Evolutionary conservation across 1,140 invertebrate species (phyloP).

Genomic region (Coptotermes formosanus): DNA sequence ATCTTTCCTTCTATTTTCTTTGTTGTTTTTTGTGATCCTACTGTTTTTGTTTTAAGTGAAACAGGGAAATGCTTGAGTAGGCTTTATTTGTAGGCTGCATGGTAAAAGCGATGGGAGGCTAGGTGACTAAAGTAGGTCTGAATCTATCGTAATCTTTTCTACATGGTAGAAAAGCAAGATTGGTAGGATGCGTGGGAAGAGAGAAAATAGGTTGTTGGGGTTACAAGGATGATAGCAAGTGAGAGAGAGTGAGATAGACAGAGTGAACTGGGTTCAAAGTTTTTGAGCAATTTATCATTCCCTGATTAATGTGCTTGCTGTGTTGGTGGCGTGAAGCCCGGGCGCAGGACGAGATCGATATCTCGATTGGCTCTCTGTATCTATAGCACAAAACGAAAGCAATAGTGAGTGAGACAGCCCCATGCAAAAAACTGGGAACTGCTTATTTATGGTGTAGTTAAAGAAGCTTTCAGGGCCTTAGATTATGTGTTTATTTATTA

Average conservation of each 20-base stretch:
- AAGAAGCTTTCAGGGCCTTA: too few species aligned
- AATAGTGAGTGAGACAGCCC: background rate
- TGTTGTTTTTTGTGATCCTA: background rate
- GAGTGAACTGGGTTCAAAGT: background rate
- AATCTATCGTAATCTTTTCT: constrained; percentile 26
- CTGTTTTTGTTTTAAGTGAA: background rate
- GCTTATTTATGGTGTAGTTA: too few species aligned
- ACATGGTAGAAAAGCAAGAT: constrained; percentile 5
- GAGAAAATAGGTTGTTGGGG: background rate
- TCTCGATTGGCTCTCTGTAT: background rate
- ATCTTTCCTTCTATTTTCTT: background rate
- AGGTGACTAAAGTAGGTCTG: constrained; percentile 21
- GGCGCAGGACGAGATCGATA: background rate
- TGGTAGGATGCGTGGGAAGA: background rate
- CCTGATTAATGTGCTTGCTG: constrained; percentile 21
- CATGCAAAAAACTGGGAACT: too few species aligned
- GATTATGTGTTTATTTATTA: too few species aligned
- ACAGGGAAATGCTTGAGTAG: background rate
- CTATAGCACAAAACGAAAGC: background rate
- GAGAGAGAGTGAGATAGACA: background rate
- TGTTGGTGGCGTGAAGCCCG: background rate
- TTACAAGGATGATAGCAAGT: background rate
- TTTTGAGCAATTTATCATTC: constrained; percentile 28
- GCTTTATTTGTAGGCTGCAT: background rate
- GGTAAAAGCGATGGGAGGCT: background rate